phyloP scores from a whole-genome alignment of 1,140 invertebrate species.

The Spodoptera frugiperda region DNA sequence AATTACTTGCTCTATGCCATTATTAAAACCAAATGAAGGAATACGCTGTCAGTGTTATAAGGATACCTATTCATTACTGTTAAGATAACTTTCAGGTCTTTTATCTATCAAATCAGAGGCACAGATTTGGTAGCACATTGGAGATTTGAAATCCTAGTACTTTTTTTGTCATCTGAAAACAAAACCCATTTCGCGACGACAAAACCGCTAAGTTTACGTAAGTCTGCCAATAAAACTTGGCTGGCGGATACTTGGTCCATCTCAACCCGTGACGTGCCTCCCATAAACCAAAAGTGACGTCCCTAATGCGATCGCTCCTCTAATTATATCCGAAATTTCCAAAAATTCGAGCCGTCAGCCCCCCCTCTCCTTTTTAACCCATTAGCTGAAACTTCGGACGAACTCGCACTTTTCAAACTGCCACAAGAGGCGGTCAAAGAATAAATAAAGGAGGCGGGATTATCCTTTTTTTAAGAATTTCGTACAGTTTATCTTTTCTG shows the following conservation, averaged over 20 bases:
- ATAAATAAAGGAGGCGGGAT: constrained; percentile 1
- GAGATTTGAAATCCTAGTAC: no score
- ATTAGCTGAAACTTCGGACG: constrained; percentile 73
- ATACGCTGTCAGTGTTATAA: no score
- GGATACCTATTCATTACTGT: no score
- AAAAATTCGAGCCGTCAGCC: constrained; percentile 71
- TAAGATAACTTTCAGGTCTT: no score
- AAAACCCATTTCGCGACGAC: constrained; percentile 15
- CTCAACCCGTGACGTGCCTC: constrained; percentile 61
- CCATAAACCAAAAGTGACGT: constrained; percentile 79
- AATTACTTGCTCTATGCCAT: no score
- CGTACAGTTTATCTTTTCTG: background rate
- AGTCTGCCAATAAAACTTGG: constrained; percentile 68
- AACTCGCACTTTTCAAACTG: constrained; percentile 75
- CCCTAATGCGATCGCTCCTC: constrained; percentile 76
- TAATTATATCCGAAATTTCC: constrained; percentile 80
- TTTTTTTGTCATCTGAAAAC: constrained; percentile 10
- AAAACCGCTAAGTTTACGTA: constrained; percentile 42
- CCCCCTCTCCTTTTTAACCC: constrained; percentile 68
- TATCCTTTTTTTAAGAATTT: background rate
- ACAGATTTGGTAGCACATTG: no score
- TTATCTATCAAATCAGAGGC: no score
- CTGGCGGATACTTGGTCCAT: constrained; percentile 50
- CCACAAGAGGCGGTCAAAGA: constrained; percentile 37
- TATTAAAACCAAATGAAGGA: no score